Base-by-base conservation (phyloP, 2,113 vertebrate species). In the Meriones unguiculatus region DNA sequence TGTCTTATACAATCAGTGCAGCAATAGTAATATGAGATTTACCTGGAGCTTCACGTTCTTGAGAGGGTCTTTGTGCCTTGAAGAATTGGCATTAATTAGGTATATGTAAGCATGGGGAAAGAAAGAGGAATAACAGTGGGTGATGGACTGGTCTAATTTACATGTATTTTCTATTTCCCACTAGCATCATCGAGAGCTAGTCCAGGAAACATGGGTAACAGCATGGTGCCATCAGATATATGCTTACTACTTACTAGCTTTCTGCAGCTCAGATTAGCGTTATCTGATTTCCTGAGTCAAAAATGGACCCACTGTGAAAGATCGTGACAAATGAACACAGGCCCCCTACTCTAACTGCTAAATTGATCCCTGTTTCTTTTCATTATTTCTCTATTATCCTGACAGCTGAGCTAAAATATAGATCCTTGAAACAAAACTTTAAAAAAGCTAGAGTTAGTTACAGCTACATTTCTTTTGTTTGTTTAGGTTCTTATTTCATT, bases 131-230 rank as follows among this genome's bases (percentile, higher is more conserved):
- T 28, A 89, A 17, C 65, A 87, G 35, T 86, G 41, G 32, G 41
- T 91, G 62, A 89, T 59, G 38, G 35, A 11, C 30, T 91, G 81
- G 25, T 65, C 11, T 35, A 30, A n/a, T 87, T 25, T 7, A 17
- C 30, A 30, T 46, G 11, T 88, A 46, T 50, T 95, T 95, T n/a
- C 80, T 89, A 12, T 86, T 96, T 81, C 24, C 80, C 89, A 50
- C n/a, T 50, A 81, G 28, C n/a, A 77, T 84, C 38, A 81, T 59
- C 24, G n/a, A 87, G 12, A 82, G 4, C 52, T 81, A 20, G 59
- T 89, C 25, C 67, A 59, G 17, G 54, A 95, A 41, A n/a, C 18
- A 17, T 93, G 18, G 22, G 28, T 87, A 82, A 50, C 17, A 72
- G 62, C 3, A 28, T 64, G 25, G 12, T 1, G 76, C 13, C n/a